phyloP scores from a whole-genome alignment of 2,113 vertebrate genomes.

The Sprattus sprattus region DNA sequence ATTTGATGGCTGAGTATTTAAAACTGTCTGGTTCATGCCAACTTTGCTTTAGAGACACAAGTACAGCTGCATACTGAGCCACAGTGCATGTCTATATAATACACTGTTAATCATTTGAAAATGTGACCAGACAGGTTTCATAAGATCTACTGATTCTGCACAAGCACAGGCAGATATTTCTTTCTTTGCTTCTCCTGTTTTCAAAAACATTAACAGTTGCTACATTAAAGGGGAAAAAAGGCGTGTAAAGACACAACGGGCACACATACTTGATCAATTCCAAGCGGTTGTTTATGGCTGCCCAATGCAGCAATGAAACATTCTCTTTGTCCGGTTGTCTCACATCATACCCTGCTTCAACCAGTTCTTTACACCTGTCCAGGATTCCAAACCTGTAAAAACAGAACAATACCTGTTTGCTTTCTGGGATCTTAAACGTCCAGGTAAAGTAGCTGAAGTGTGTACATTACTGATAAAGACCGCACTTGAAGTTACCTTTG shows the following conservation, averaged over 20 bases:
- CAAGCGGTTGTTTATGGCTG: conserved; percentile 92
- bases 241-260: not conserved
- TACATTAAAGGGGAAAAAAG: not conserved
- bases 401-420: not conserved
- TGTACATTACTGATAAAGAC: not conserved
- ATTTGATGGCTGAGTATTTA: not conserved
- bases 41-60: not conserved
- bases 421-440: not conserved
- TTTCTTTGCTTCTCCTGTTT: not conserved
- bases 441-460: not conserved
- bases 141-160: not conserved
- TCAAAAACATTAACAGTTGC: not conserved
- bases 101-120: not conserved
- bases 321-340: conserved; percentile 93
- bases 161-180: not conserved
- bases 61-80: not conserved
- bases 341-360: conserved; percentile 93
- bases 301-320: conserved; percentile 94
- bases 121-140: not conserved
- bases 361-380: conserved; percentile 90
- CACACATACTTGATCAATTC: conserved; percentile 89
- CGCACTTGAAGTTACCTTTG: not conserved
- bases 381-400: conserved; percentile 83
- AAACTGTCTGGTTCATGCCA: not conserved
- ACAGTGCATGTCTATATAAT: not conserved